phyloP scores from a whole-genome alignment of 2,113 vertebrate genomes.

The human (Homo sapiens) region DNA sequence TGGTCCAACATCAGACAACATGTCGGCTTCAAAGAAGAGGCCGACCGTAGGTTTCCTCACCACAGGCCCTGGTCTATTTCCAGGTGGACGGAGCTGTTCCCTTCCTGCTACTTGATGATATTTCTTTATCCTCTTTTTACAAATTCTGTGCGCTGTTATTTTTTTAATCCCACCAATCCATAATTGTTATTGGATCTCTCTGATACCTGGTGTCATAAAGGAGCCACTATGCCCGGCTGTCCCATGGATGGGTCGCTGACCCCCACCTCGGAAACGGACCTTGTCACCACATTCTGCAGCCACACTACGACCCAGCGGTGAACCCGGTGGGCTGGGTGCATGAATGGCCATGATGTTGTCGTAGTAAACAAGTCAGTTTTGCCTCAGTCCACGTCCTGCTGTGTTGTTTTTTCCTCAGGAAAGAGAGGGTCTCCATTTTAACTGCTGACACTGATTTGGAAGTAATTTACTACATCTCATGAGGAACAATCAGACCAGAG shows the following conservation, averaged over 20 bases:
- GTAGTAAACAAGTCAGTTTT: not conserved
- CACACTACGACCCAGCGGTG: not conserved
- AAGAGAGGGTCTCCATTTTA: not conserved
- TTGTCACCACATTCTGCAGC: not conserved
- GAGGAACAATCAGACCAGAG: too few species aligned
- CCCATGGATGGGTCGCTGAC: rapidly evolving
- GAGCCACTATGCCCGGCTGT: not conserved
- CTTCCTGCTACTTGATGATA: not conserved
- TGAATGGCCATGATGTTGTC: not conserved
- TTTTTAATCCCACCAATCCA: rapidly evolving
- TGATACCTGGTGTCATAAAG: too few species aligned
- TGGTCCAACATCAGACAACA: not conserved
- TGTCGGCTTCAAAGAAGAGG: too few species aligned
- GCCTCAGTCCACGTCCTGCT: not conserved
- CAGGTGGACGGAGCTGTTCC: rapidly evolving
- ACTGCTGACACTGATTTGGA: not conserved
- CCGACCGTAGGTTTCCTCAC: rapidly evolving
- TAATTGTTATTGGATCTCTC: rapidly evolving
- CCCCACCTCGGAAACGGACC: not conserved
- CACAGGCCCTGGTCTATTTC: rapidly evolving
- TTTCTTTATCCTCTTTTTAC: not conserved
- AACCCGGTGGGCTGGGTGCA: not conserved
- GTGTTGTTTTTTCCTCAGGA: not conserved
- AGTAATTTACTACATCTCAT: rapidly evolving
- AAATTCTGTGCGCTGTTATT: not conserved